Conservation (phyloP, 2,888 invertebrate genomes). For the Cantharis lateralis region DNA sequence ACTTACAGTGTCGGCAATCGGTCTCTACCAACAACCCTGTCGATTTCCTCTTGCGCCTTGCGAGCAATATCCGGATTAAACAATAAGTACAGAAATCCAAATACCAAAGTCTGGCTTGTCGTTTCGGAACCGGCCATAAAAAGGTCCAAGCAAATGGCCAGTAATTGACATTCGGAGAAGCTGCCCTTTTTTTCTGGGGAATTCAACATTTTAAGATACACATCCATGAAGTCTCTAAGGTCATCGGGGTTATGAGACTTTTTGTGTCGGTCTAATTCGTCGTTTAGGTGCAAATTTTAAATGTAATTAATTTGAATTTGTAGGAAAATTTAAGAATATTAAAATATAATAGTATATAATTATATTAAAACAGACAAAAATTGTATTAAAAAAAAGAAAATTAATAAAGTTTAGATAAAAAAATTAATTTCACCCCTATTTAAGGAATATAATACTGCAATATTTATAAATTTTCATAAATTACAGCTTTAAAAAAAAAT, state of each 20-base stretch:
- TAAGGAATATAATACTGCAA: too few relatives aligned
- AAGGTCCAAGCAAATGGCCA: slow-evolving; percentile 83
- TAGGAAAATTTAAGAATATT: too few relatives aligned
- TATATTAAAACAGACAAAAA: too few relatives aligned
- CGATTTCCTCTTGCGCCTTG: slow-evolving; percentile 79
- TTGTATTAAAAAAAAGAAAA: too few relatives aligned
- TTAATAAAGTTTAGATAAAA: too few relatives aligned
- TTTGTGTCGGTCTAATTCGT: slow-evolving; percentile 75
- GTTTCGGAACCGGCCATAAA: slow-evolving; percentile 89
- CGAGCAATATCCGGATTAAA: slow-evolving; percentile 73
- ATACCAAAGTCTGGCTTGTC: slow-evolving; percentile 77
- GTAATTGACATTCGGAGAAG: slow-evolving; percentile 73
- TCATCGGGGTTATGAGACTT: slow-evolving; percentile 64
- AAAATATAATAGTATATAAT: too few relatives aligned
- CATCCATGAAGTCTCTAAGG: slow-evolving; percentile 81
- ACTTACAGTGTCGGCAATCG: slow-evolving; percentile 70
- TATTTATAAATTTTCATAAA: too few relatives aligned
- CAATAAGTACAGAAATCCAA: slow-evolving; percentile 75
- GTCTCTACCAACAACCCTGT: slow-evolving; percentile 71
- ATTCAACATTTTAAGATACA: slow-evolving; percentile 71
- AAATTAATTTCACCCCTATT: too few relatives aligned
- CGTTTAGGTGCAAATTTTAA: too few relatives aligned
- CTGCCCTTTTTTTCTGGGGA: slow-evolving; percentile 62
- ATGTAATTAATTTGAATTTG: too few relatives aligned
- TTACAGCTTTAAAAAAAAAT: too few relatives aligned